Percentiles rank a stretch among this genome's conserved stretches.
Conservation (phyloP, 2,888 invertebrate genomes). For the Morpho achilles region DNA sequence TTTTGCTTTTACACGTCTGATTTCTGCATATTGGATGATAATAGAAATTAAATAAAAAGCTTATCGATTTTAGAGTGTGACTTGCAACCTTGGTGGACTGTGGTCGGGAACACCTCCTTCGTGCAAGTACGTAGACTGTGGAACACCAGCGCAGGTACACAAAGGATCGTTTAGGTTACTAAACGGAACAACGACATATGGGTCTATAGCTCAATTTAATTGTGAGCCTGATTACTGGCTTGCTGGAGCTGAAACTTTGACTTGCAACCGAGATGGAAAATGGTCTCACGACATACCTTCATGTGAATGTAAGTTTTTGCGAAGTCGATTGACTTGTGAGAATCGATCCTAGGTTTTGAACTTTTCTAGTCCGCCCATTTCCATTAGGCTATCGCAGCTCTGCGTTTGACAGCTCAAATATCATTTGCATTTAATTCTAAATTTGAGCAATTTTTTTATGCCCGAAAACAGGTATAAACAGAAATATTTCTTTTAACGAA, state of each 20-base stretch:
- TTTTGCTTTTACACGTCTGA: neutral
- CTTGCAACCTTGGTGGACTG: slow-evolving; percentile 91
- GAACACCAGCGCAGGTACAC: slow-evolving; percentile 88
- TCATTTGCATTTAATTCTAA: too few relatives aligned
- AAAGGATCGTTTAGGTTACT: slow-evolving; percentile 85
- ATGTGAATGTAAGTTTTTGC: slow-evolving; percentile 85
- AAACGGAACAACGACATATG: slow-evolving; percentile 90
- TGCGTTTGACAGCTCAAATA: too few relatives aligned
- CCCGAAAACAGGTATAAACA: too few relatives aligned
- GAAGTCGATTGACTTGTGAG: too few relatives aligned
- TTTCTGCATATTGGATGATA: neutral
- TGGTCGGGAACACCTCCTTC: slow-evolving; percentile 90
- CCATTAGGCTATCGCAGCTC: too few relatives aligned
- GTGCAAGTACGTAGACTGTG: slow-evolving; percentile 93
- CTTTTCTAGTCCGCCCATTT: too few relatives aligned
- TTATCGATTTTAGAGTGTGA: slow-evolving; percentile 79
- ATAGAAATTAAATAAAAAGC: neutral
- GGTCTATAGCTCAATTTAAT: slow-evolving; percentile 87
- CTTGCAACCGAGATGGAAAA: slow-evolving; percentile 90
- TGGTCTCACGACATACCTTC: slow-evolving; percentile 92
- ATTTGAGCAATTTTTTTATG: too few relatives aligned
- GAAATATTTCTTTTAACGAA: too few relatives aligned
- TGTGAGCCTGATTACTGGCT: slow-evolving; percentile 92
- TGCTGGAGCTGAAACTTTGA: slow-evolving; percentile 83
- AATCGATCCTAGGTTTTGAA: too few relatives aligned